phyloP scores from a whole-genome alignment of 2,113 vertebrate genomes.

The Muntiacus muntjak region DNA sequence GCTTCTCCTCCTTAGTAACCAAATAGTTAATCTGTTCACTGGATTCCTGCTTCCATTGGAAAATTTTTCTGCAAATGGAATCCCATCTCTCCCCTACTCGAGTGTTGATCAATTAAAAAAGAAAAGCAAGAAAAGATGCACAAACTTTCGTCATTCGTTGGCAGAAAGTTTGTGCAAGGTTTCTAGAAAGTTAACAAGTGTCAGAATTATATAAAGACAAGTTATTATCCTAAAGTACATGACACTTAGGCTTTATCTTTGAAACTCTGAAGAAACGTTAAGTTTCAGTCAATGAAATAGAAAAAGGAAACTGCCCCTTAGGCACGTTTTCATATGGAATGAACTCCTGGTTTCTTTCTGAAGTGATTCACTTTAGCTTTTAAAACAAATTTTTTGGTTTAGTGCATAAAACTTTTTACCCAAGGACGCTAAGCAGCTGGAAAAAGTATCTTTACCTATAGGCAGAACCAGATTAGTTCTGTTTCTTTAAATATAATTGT shows the following conservation, averaged over 20 bases:
- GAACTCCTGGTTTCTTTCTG: constrained; percentile 14
- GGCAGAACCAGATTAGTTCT: background rate
- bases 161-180: background rate
- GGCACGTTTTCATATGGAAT: background rate
- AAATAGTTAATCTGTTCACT: constrained; percentile 23
- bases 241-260: constrained; percentile 7
- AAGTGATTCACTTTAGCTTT: background rate
- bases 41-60: background rate
- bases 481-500: constrained; percentile 68
- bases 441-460: background rate
- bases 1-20: background rate
- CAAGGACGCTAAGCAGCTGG: background rate
- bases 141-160: background rate
- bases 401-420: constrained; percentile 12
- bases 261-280: constrained; percentile 24
- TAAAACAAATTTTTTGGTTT: constrained; percentile 8
- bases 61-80: constrained; percentile 14
- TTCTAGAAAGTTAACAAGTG: constrained; percentile 22
- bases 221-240: background rate
- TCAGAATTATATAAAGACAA: background rate
- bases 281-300: constrained; percentile 36
- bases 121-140: background rate
- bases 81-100: background rate
- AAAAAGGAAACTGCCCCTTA: background rate
- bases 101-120: background rate